These are phyloP conservation scores for Okapia johnstoni DNA, from an alignment of 2,113 vertebrate genomes.

Conservation along the genomic window DNA sequence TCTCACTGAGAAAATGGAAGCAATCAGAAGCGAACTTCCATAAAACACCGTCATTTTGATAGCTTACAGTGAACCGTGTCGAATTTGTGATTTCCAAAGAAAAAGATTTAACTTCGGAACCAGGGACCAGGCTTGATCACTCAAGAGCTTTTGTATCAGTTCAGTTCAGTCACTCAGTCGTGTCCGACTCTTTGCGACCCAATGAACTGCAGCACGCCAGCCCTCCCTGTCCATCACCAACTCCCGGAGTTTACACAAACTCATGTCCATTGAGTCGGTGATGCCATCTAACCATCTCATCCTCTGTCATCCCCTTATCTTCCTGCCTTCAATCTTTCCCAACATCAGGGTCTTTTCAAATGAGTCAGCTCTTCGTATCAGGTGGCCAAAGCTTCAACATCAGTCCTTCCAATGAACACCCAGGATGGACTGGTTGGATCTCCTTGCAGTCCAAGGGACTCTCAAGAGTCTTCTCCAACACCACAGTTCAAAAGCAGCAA, in stretches of 20 bases:
- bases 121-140: not conserved
- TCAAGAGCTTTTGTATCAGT: not conserved
- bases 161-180: not conserved
- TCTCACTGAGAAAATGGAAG: not conserved
- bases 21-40: not conserved
- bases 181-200: not conserved
- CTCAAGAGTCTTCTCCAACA: not conserved
- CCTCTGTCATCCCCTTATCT: not conserved
- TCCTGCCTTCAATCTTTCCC: not conserved
- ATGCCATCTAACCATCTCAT: not conserved
- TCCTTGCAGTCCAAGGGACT: not conserved
- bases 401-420: not conserved
- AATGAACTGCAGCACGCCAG: rapidly evolving
- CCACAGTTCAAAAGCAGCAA: not conserved
- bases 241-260: not conserved
- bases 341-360: not conserved
- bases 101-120: not conserved
- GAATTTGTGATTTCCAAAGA: not conserved
- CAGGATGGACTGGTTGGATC: not conserved
- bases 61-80: not conserved
- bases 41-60: not conserved
- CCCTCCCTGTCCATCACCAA: not conserved
- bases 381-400: not conserved
- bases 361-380: not conserved
- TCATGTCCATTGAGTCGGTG: not conserved